phyloP scores from a whole-genome alignment of 2,888 invertebrate genomes.

The Terebella lapidaria region DNA sequence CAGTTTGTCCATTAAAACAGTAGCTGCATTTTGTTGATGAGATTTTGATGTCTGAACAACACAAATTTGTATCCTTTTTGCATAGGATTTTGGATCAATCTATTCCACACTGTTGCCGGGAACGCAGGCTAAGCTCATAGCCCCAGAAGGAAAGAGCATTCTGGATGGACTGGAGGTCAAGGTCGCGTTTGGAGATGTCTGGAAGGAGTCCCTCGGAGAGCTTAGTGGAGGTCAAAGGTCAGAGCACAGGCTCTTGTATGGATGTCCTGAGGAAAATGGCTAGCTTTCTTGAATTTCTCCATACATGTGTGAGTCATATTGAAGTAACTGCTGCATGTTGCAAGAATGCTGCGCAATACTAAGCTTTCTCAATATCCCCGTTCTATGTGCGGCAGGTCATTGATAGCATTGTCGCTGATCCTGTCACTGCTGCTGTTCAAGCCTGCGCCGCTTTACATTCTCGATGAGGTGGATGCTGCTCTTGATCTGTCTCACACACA shows the following conservation, averaged over 20 bases:
- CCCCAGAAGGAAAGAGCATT: slow-evolving; percentile 69
- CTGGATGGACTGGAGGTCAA: slow-evolving; percentile 83
- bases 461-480: slow-evolving; percentile 98
- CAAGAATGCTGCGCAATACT: no score
- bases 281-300: no score
- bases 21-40: no score
- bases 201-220: slow-evolving; percentile 95
- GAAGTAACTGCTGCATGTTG: no score
- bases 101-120: slow-evolving; percentile 87
- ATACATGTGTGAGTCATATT: no score
- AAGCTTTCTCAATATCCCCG: no score
- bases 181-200: slow-evolving; percentile 85
- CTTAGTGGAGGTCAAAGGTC: slow-evolving; percentile 92
- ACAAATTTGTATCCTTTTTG: no score
- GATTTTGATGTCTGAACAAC: no score
- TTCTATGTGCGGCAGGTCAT: slow-evolving; percentile 62
- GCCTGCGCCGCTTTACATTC: slow-evolving; percentile 95
- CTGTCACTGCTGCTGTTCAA: slow-evolving; percentile 93
- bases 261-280: no score
- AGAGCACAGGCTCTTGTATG: no score
- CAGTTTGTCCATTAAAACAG: no score
- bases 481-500: slow-evolving; percentile 96
- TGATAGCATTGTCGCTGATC: slow-evolving; percentile 92
- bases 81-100: slow-evolving; percentile 84
- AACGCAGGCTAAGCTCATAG: slow-evolving; percentile 75